These are phyloP conservation scores for Diadromus collaris DNA, from an alignment of 2,888 invertebrate genomes.

Conservation along the genomic window DNA sequence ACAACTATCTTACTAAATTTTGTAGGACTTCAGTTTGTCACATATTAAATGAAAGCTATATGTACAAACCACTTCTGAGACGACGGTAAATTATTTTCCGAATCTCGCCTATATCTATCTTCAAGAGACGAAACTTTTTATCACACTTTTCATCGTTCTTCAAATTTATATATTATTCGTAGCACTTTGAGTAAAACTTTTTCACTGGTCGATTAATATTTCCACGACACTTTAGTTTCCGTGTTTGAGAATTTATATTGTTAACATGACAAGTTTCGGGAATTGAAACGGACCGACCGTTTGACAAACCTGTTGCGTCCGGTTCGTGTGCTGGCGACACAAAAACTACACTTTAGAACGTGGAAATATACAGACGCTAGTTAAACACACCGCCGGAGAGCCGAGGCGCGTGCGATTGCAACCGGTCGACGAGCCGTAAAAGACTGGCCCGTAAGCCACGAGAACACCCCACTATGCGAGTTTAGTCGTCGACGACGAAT, in stretches of 20 bases:
- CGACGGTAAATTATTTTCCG: conserved; percentile 1
- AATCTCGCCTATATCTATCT: not conserved
- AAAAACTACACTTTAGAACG: conserved; percentile 30
- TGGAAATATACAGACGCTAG: conserved; percentile 9
- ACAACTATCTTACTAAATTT: not conserved
- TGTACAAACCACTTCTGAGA: not conserved
- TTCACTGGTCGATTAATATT: conserved; percentile 16
- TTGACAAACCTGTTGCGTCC: conserved; percentile 62
- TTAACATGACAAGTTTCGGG: not conserved
- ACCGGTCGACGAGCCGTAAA: conserved; percentile 69
- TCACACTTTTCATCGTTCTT: conserved; percentile 21
- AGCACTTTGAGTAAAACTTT: conserved; percentile 3
- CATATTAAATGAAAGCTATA: not conserved
- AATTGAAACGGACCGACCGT: conserved; percentile 22
- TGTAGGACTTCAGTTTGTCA: not conserved
- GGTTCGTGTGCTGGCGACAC: not conserved
- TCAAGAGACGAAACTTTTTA: conserved; percentile 15
- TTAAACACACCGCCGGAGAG: conserved; percentile 20
- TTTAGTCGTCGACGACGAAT: conserved; percentile 64
- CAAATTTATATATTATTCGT: not conserved
- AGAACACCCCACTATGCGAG: conserved; percentile 63
- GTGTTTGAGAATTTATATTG: not conserved
- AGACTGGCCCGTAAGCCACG: conserved; percentile 68
- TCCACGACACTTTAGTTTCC: conserved; percentile 1
- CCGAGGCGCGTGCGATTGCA: conserved; percentile 57